Percentiles rank a stretch among this genome's conserved stretches.
These are phyloP conservation scores for Leptopterna dolabrata DNA, from an alignment of 2,888 invertebrate species.

Conservation along the genomic window DNA sequence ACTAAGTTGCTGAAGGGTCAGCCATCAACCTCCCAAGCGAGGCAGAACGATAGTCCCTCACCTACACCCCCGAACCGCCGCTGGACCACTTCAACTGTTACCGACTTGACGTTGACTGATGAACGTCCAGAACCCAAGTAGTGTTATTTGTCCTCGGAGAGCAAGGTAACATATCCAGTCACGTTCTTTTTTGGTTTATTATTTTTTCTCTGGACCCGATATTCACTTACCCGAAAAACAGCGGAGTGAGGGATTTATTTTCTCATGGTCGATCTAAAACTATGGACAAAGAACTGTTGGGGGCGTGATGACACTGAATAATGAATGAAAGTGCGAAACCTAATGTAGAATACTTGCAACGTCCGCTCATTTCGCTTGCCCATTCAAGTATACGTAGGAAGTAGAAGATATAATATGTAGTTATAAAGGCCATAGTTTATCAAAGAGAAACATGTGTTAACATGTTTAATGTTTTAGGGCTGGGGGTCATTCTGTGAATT, in stretches of 20 bases:
- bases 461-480: too few species aligned
- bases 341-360: too few species aligned
- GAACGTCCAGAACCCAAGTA: conserved; percentile 4
- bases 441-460: too few species aligned
- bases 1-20: not conserved
- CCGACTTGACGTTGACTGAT: conserved; percentile 25
- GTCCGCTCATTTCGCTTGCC: too few species aligned
- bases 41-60: not conserved
- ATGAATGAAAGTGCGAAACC: too few species aligned
- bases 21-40: not conserved
- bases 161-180: not conserved
- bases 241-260: too few species aligned
- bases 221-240: not conserved
- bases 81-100: not conserved
- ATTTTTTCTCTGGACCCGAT: not conserved
- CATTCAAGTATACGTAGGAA: too few species aligned
- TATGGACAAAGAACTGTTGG: not conserved
- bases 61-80: not conserved
- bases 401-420: too few species aligned
- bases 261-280: not conserved
- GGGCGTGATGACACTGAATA: too few species aligned
- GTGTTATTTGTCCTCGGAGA: not conserved
- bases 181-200: not conserved
- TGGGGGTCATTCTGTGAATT: too few species aligned
- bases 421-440: too few species aligned